Evolutionary conservation across 2,888 invertebrate genomes (phyloP).

Genomic region (Stegana nigrithorax): DNA sequence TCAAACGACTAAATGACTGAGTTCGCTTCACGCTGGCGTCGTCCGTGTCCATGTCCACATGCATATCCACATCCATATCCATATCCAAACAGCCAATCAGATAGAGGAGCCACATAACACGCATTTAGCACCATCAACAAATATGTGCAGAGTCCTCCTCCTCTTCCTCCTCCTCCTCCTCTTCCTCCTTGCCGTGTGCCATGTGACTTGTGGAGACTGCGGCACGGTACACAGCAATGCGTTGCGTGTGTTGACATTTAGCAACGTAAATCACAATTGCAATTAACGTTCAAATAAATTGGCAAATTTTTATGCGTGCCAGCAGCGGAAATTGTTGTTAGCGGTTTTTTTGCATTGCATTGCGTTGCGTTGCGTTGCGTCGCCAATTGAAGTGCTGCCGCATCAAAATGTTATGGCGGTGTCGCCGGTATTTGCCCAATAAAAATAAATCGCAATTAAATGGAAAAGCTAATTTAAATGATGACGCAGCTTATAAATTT

Average conservation of each 20-base stretch:
- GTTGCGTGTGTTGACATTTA: conserved; percentile 56
- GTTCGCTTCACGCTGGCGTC: not conserved
- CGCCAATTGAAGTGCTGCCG: conserved; percentile 43
- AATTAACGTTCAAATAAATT: conserved; percentile 44
- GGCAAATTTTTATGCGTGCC: conserved; percentile 17
- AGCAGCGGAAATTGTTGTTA: conserved; percentile 11
- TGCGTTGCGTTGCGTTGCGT: too few relatives aligned
- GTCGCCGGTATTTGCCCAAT: conserved; percentile 46
- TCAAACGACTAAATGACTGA: conserved; percentile 6
- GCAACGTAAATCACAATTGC: conserved; percentile 58
- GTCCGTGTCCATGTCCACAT: too few relatives aligned
- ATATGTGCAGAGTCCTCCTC: conserved; percentile 33
- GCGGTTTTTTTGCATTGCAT: too few relatives aligned
- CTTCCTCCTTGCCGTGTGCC: conserved; percentile 11
- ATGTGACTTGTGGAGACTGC: not conserved
- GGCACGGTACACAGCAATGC: conserved; percentile 1
- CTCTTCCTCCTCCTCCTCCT: not conserved
- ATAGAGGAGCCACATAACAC: conserved; percentile 15
- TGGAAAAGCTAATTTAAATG: conserved; percentile 58
- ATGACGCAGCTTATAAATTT: conserved; percentile 36
- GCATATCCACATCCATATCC: not conserved
- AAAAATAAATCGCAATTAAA: conserved; percentile 62
- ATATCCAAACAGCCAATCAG: conserved; percentile 39
- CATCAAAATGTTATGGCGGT: conserved; percentile 39
- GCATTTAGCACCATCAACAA: conserved; percentile 37